phyloP scores from a whole-genome alignment of 2,888 invertebrate species.

The Ischnura elegans region DNA sequence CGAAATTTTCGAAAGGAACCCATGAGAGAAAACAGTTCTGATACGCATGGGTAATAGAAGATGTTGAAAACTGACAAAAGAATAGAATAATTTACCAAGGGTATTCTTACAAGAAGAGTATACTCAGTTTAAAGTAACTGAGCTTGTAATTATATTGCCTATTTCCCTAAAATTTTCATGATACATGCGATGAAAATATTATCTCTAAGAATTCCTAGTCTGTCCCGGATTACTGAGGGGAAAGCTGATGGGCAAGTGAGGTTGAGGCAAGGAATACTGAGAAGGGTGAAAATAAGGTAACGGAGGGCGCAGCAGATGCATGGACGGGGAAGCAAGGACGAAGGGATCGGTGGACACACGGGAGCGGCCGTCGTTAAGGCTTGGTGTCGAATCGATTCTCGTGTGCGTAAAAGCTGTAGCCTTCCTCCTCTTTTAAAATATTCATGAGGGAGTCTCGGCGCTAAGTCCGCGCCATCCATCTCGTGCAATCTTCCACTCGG shows the following conservation, averaged over 20 bases:
- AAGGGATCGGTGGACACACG: not conserved
- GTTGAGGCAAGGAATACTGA: not conserved
- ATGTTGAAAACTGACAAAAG: no score
- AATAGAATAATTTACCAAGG: no score
- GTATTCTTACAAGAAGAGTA: no score
- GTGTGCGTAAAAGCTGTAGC: conserved; percentile 50
- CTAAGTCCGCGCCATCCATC: conserved; percentile 51
- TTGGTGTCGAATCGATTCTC: conserved; percentile 47
- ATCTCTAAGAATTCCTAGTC: no score
- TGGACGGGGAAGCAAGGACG: not conserved
- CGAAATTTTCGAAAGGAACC: no score
- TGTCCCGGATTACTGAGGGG: no score
- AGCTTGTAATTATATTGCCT: no score
- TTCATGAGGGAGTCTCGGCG: conserved; percentile 41
- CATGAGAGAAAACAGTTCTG: no score
- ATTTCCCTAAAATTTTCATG: no score
- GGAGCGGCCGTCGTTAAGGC: conserved; percentile 40
- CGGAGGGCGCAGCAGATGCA: not conserved
- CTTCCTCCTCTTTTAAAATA: conserved; percentile 39
- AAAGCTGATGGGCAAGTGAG: not conserved
- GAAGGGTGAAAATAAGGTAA: not conserved
- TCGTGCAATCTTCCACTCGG: conserved; percentile 13
- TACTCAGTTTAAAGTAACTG: no score
- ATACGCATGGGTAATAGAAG: no score
- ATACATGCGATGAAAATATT: no score